A percentile compares a stretch with the other conserved stretches of the same genome.
These are phyloP conservation scores for Cavia aperea DNA, from an alignment of 2,113 vertebrate genomes.

Conservation along the genomic window DNA sequence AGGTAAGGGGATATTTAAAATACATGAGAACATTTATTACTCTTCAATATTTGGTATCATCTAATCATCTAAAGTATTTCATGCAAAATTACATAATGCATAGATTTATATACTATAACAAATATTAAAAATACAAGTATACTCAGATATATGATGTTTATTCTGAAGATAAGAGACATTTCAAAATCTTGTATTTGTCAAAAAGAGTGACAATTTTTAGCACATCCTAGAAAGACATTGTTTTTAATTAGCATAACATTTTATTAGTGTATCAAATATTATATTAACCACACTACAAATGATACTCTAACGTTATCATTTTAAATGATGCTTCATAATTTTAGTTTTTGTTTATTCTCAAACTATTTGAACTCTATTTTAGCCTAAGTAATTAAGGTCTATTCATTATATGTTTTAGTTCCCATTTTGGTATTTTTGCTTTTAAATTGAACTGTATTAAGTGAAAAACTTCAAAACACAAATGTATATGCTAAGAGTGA, in stretches of 20 bases:
- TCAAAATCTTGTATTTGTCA: neutral
- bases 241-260: neutral
- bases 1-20: neutral
- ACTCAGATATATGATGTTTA: neutral
- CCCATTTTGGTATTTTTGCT: neutral
- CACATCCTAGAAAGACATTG: neutral
- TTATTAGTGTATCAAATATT: neutral
- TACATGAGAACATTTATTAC: neutral
- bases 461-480: neutral
- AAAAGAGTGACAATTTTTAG: neutral
- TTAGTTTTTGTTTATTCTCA: neutral
- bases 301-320: neutral
- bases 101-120: neutral
- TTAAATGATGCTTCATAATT: neutral
- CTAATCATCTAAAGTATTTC: neutral
- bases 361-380: neutral
- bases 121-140: neutral
- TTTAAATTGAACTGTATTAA: neutral
- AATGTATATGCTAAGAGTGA: fast-evolving
- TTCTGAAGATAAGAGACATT: neutral
- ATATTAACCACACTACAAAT: neutral
- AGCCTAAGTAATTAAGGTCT: neutral
- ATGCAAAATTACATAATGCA: neutral
- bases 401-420: neutral
- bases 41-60: neutral